A percentile compares a stretch with the other conserved stretches of the same genome.
phyloP scores from a whole-genome alignment of 2,113 vertebrate species.

The Oncorhynchus keta region DNA sequence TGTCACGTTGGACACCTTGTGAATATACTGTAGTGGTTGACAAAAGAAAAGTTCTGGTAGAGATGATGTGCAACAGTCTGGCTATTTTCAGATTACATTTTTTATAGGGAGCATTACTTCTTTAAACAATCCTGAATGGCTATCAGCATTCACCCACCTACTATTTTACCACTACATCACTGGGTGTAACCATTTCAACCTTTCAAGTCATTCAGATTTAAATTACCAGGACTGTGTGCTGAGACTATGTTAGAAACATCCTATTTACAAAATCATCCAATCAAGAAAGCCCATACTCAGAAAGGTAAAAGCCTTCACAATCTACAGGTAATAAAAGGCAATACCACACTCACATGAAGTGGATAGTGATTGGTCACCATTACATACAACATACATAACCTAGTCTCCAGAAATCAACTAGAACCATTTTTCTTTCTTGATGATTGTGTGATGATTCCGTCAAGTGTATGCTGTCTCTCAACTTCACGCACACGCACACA shows the following conservation, averaged over 20 bases:
- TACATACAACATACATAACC: slow-evolving; percentile 9
- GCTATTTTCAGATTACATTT: too few relatives aligned
- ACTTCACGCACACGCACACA: background rate
- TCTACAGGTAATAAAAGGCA: background rate
- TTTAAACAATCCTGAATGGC: too few relatives aligned
- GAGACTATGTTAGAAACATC: background rate
- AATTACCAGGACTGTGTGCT: background rate
- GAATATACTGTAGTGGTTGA: too few relatives aligned
- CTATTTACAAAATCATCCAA: background rate
- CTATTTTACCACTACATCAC: too few relatives aligned
- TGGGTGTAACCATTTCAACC: too few relatives aligned
- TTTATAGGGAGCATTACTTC: too few relatives aligned
- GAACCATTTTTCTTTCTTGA: background rate
- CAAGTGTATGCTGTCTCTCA: slow-evolving; percentile 11
- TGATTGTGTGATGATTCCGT: slow-evolving; percentile 12
- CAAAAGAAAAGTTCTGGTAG: too few relatives aligned
- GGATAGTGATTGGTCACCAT: background rate
- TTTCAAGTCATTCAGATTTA: background rate
- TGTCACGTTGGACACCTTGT: too few relatives aligned
- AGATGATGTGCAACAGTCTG: too few relatives aligned
- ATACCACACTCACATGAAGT: background rate
- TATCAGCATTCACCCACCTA: too few relatives aligned
- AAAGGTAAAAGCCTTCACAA: background rate
- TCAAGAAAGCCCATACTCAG: background rate
- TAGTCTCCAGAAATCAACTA: slow-evolving; percentile 28